Evolutionary conservation across 2,113 vertebrate species (phyloP), one percentile per base, ranked within the genome.

Genomic region (Toxotes chatareus): DNA sequence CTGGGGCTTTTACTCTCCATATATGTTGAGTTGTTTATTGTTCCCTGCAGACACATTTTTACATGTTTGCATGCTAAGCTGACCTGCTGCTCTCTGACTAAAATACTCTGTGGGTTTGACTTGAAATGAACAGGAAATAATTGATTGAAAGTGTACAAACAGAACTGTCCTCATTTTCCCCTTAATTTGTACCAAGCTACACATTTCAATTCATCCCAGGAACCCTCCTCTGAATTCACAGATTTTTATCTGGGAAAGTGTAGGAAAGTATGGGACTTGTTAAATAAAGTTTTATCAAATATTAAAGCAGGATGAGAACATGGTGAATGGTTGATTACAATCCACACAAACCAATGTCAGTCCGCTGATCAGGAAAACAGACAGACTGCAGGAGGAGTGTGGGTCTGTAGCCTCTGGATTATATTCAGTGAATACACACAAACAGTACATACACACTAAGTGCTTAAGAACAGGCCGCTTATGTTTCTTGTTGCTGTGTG

Each of bases 401-500:
- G 47, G 69, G 9, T 73, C 44, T 73, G n/a, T 42, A 49, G 11
- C 12, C 12, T 44, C 5, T 44, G 42, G 46, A 49, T 19, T 17
- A 49, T 49, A 49, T 16, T 49, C 46, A 49, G 9, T 40, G 23
- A 73, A 49, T 49, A 23, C 36, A 70, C 56, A 60, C n/a, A 73
- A 55, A 10, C 19, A 53, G 49, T 51, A 51, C 7, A 51, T 56
- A 69, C 65, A 31, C 27, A 27, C 27, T 27, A 1, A 12, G 44
- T 38, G 46, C 34, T 49, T 5, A 23, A 11, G 17, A 60, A 53
- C 13, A 36, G 23, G 38, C 34, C 71, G 42, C 55, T 42, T 64
- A 56, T 82, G 47, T 74, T 62, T 73, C 14, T 40, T 59, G 47
- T 12, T 44, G 19, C 9, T 61, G 56, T 53, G 44, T 44, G 19